Conservation (phyloP, 2,888 invertebrate species). For the Clostera curtula region DNA sequence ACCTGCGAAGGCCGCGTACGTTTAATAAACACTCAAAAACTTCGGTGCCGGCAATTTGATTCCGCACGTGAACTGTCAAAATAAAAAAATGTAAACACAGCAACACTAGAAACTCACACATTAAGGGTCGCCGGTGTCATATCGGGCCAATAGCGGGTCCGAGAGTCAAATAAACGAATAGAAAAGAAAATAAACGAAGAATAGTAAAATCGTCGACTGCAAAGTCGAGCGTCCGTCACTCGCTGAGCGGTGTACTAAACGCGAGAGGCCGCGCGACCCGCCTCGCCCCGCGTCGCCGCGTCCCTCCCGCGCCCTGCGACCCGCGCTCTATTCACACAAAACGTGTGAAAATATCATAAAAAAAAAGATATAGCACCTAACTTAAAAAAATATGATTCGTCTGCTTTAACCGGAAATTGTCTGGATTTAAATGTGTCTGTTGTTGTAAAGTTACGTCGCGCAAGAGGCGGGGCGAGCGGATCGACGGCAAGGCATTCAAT, state of each 20-base stretch:
- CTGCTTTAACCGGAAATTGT: too few species aligned
- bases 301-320: conserved; percentile 53
- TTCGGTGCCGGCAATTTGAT: conserved; percentile 68
- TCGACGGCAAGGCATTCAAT: conserved; percentile 52
- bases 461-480: conserved; percentile 21
- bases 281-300: conserved; percentile 45
- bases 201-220: conserved; percentile 69
- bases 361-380: conserved; percentile 54
- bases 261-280: conserved; percentile 64
- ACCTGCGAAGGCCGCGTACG: conserved; percentile 66
- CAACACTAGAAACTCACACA: conserved; percentile 48
- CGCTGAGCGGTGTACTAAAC: conserved; percentile 74
- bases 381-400: too few species aligned
- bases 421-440: conserved; percentile 33
- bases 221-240: conserved; percentile 72
- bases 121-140: conserved; percentile 46
- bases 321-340: conserved; percentile 50
- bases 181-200: conserved; percentile 75
- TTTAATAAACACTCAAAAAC: conserved; percentile 68
- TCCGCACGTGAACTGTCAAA: conserved; percentile 71
- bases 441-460: conserved; percentile 19
- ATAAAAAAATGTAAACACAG: conserved; percentile 48
- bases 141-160: conserved; percentile 30
- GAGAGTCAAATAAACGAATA: conserved; percentile 71
- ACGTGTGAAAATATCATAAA: conserved; percentile 47